Base-by-base conservation (phyloP, 2,113 vertebrate genomes). In the Grantiella picta region DNA sequence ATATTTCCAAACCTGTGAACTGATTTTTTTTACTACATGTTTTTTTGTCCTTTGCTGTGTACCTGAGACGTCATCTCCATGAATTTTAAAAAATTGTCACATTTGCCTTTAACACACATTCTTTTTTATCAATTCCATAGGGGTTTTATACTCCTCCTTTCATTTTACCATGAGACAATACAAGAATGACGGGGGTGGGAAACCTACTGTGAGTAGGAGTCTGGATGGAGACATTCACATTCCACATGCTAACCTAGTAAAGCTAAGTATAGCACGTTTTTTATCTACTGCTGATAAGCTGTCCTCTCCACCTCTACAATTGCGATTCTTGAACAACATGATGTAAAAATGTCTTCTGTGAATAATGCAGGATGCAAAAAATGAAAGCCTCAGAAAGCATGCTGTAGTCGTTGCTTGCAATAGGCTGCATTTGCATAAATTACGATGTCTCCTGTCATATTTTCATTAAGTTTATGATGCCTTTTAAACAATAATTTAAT, bases 401-500 rank as follows among this genome's bases (percentile, higher is more conserved):
- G 2, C 7, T 25, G 4, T 25, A 81, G 23, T 61, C 1, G 1
- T 42, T 70, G 11, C 45, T 66, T 82, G 66, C 6, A 19, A 36
- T 17, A 64, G 31, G 50, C n/a, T 85, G 29, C 42, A 82, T 87
- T 88, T 91, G 17, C 50, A 61, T 73, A 84, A 85, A 84, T 90
- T 85, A 78, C 0, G 0, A n/a, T 72, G 36, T 82, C 73, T 88
- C 7, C 27, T 91, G 86, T 90, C 54, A 61, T 50, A 86, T 27
- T 77, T 89, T 53, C 92, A 15, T 91, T 82, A 50, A 29, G 50
- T 75, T 69, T 78, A 90, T 87, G 45, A 65, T 87, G 36, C 29
- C 68, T 92, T 95, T 97, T 90, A 90, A 93, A 92, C 44, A 95
- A 89, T 88, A 89, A 92, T 86, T 95, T 94, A 91, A 92, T 61